These are phyloP conservation scores for Clamator glandarius DNA, from an alignment of 2,797 vertebrate species.

Conservation along the genomic window DNA sequence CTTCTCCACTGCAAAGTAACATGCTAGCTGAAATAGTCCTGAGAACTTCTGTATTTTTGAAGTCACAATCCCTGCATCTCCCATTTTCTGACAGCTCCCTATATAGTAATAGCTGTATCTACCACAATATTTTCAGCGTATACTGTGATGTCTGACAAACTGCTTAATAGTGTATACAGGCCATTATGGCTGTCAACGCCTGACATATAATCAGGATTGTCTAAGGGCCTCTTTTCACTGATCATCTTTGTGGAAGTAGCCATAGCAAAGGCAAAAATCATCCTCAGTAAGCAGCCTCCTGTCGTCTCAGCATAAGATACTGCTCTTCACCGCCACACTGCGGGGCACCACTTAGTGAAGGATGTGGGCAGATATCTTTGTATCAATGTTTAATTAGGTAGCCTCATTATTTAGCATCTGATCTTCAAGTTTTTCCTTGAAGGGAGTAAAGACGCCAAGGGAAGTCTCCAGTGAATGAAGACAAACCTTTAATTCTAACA, in stretches of 20 bases:
- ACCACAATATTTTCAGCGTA: conserved; percentile 54
- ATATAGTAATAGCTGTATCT: background rate
- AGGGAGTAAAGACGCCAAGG: background rate
- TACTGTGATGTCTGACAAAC: conserved; percentile 26
- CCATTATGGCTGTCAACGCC: conserved; percentile 25
- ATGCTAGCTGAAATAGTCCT: background rate
- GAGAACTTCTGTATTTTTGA: background rate
- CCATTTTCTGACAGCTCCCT: conserved; percentile 23
- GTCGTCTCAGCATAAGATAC: background rate
- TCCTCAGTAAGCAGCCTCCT: background rate
- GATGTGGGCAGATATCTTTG: background rate
- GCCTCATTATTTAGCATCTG: background rate
- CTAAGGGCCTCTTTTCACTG: background rate
- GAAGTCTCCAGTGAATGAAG: background rate
- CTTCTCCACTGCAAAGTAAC: background rate
- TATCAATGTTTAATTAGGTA: background rate
- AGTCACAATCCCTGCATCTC: background rate
- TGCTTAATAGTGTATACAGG: conserved; percentile 41
- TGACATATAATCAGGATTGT: background rate
- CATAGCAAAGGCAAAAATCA: background rate
- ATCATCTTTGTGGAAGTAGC: background rate
- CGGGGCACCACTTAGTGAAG: background rate
- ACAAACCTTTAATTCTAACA: background rate
- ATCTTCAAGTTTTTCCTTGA: background rate
- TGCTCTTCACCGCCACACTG: background rate